Evolutionary conservation across 2,113 vertebrate genomes (phyloP).

Genomic region (Dasyprocta punctata): DNA sequence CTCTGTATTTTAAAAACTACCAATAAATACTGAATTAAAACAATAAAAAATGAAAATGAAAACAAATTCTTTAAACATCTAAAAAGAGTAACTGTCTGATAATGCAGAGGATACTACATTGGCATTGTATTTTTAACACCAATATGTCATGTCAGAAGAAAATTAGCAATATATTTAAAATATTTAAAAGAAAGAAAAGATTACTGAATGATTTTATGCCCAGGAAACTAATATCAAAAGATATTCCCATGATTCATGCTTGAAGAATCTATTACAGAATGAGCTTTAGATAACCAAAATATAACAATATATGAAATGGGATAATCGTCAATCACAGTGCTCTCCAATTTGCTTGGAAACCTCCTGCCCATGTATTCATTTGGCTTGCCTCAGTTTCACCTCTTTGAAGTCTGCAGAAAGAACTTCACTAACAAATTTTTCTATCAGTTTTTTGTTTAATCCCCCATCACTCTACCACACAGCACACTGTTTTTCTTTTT

Average conservation of each 20-base stretch:
- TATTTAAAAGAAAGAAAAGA: neutral
- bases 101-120: neutral
- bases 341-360: neutral
- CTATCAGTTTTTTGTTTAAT: neutral
- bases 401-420: neutral
- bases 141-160: neutral
- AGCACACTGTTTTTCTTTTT: neutral
- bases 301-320: neutral
- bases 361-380: neutral
- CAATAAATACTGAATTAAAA: neutral
- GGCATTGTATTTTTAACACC: neutral
- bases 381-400: neutral
- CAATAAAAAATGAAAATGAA: neutral
- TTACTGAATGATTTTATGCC: neutral
- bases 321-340: neutral
- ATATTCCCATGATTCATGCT: neutral
- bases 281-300: neutral
- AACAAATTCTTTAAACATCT: neutral
- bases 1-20: neutral
- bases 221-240: neutral
- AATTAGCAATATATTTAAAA: neutral
- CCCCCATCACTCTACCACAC: neutral
- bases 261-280: neutral
- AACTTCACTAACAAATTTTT: neutral
- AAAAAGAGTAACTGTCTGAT: neutral